These are phyloP conservation scores for Peromyscus melanophrys DNA, from an alignment of 2,797 vertebrate genomes.

Conservation along the genomic window DNA sequence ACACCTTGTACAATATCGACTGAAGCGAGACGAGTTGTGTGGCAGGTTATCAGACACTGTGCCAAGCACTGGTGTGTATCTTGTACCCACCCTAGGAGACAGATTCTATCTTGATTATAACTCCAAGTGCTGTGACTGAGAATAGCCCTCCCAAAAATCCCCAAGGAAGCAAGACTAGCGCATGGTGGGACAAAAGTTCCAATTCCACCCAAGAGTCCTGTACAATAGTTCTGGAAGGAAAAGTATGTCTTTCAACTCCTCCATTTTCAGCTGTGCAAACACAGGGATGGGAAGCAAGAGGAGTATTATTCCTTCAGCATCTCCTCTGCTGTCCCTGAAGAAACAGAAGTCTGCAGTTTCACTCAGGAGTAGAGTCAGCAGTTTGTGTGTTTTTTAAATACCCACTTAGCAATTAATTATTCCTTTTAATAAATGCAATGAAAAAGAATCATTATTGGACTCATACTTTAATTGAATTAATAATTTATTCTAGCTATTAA, in stretches of 20 bases:
- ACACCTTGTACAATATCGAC: neutral
- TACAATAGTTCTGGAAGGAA: neutral
- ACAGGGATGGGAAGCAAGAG: neutral
- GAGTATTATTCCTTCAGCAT: fast-evolving
- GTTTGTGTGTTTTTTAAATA: constrained; percentile 75
- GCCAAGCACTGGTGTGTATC: neutral
- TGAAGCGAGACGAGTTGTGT: too few relatives aligned
- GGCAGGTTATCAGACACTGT: neutral
- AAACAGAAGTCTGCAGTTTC: constrained; percentile 54
- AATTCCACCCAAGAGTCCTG: neutral
- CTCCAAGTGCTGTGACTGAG: neutral
- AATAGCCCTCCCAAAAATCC: neutral
- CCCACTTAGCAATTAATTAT: constrained; percentile 82
- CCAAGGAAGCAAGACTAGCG: neutral
- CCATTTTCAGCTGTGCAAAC: neutral
- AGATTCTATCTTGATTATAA: neutral
- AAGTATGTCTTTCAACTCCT: neutral
- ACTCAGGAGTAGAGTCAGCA: constrained; percentile 74
- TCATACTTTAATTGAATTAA: constrained; percentile 83
- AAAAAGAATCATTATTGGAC: constrained; percentile 79
- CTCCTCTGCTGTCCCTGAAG: neutral
- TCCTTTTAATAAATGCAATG: constrained; percentile 83
- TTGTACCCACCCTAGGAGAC: neutral
- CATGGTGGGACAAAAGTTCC: neutral
- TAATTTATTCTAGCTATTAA: constrained; percentile 84